Evolutionary conservation across 1,140 invertebrate species (phyloP), one percentile per base, ranked within the genome.

Genomic region (Pseudomyrmex flavicornis): DNA sequence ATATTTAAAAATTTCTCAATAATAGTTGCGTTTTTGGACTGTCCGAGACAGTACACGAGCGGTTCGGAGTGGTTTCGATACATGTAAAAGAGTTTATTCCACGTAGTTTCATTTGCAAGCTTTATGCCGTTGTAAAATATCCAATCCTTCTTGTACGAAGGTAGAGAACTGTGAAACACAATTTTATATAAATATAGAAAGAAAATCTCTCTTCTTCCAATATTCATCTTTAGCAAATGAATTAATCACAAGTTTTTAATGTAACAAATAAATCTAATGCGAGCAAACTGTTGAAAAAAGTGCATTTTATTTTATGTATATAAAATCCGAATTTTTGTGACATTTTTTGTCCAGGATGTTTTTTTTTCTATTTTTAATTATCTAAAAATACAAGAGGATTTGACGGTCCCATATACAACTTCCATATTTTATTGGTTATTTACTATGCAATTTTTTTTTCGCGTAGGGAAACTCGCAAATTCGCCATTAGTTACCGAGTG

Each of bases 1-100:
- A 46, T 54, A n/a, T 82, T 82, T 52, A 85, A 26, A 46, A 68
- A 74, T 48, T 68, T 82, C 4, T 61, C 22, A 1, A 85, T 50
- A 52, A 82, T 56, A 35, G 17, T 66, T 13, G 7, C 8, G 10
- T 85, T 62, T 10, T 62, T 56, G 2, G 77, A 68, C 0, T 15
- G 10, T 44, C 59, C 50, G 9, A 85, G 52, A 5, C 44, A 59
- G 8, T 20, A 9, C 7, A 61, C 9, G 10, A 52, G 56, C 7
- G 17, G 26, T 20, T 48, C 50, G 10, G 35, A 56, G 17, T 68
- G 46, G 1, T 68, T 58, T 3, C 7, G 15, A 15, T 61, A 66
- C 44, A 59, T 17, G 26, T 70, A 59, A 0, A 70, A 50, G 9
- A 70, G 1, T 17, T 65, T 58, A n/a, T 85, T 58, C 80, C 80